Evolutionary conservation across 92 coral and sea anemone genomes (phyloP).

Genomic region (Desmophyllum pertusum): DNA sequence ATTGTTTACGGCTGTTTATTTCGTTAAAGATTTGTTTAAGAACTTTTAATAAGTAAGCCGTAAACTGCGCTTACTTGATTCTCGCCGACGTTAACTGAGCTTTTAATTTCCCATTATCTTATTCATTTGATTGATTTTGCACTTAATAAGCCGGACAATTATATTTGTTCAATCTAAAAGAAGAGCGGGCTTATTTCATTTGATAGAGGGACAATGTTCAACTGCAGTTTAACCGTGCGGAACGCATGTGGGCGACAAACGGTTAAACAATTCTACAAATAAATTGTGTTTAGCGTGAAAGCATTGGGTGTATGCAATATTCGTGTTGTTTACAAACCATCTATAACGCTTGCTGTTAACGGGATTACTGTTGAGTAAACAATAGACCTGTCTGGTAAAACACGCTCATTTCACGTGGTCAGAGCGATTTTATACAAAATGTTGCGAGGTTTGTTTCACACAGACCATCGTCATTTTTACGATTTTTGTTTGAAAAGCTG

Average conservation of each 20-base stretch:
- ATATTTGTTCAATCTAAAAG: conserved; percentile 8
- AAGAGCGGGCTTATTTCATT: not conserved
- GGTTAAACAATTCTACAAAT: conserved; percentile 1
- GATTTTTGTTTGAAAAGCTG: not conserved
- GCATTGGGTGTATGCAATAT: not conserved
- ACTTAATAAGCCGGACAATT: not conserved
- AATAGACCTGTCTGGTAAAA: not conserved
- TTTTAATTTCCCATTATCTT: conserved; percentile 1
- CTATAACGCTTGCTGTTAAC: not conserved
- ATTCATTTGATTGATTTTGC: not conserved
- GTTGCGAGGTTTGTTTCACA: not conserved
- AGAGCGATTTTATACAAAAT: not conserved
- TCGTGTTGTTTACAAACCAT: not conserved
- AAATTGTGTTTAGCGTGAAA: not conserved
- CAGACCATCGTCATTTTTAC: not conserved
- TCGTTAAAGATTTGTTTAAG: conserved; percentile 2
- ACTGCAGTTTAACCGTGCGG: not conserved
- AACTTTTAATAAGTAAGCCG: conserved; percentile 1
- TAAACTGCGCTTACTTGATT: not conserved
- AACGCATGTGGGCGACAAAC: conserved; percentile 8
- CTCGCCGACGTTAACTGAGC: not conserved
- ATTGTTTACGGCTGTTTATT: conserved; percentile 17
- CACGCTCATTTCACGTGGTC: conserved; percentile 42
- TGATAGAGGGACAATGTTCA: not conserved
- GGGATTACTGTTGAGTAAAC: not conserved